Base-by-base conservation (phyloP, 1,140 invertebrate genomes). In the Palaemon carinicauda region DNA sequence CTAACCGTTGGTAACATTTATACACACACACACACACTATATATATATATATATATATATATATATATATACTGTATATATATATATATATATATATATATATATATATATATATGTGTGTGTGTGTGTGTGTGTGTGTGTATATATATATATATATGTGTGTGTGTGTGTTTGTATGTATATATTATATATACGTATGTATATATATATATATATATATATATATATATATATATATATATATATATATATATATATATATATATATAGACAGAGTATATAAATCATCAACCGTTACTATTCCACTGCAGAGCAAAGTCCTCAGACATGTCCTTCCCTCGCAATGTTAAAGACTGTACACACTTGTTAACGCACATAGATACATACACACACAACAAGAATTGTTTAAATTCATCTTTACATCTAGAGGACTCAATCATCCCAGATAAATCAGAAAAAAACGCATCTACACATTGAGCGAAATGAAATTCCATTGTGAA, bases 161-260 rank as follows among this genome's bases (percentile, higher is more conserved):
- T 78, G 15, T 54, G 53, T 78, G 27, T 78, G 24, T 50, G 53
- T 54, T 21, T 78, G 53, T 54, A 52, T 78, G 19, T 78, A 24
- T 78, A 78, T 78, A 52, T 78, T 51, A n/a, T 52, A 53, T 54
- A 52, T 21, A n/a, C 0, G 53, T 79, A 53, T 77, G 9, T 77
- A n/a, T 77, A n/a, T 77, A n/a, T 77, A 52, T 77, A 17, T 77
- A n/a, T 77, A 14, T 77, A 52, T 77, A n/a, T 77, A 33, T 77
- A 41, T 77, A 17, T 77, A 51, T 77, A 41, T 77, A 77, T 77
- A 41, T 77, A 51, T 77, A 41, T 77, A 77, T 77, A 41, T 77
- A 51, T 77, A 14, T 77, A 77, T 74, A 33, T 33, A 74, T 74
- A 74, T 74, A 74, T 74, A 33, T 33, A 74, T 31, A 33, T 74